Conservation (phyloP, 2,113 vertebrate genomes). For the Ctenomys sociabilis region DNA sequence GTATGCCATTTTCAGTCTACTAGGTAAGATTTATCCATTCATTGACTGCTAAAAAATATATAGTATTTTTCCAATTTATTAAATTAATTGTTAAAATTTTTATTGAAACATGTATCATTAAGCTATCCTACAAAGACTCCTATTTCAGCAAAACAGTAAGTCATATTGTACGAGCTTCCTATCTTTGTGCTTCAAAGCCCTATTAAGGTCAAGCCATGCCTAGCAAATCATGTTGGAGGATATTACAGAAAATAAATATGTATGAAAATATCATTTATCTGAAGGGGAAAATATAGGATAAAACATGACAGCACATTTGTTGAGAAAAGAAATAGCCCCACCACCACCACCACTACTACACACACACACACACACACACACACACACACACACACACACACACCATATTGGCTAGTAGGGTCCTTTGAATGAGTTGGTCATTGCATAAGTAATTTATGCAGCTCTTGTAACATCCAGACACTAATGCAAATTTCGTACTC, state of each 20-base stretch:
- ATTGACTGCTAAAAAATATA: slow-evolving; percentile 57
- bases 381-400: not conserved
- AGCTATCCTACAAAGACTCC: not conserved
- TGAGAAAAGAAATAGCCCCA: slow-evolving; percentile 36
- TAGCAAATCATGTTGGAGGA: not conserved
- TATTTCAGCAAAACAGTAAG: slow-evolving; percentile 59
- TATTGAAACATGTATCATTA: not conserved
- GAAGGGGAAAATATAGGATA: slow-evolving; percentile 21
- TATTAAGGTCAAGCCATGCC: slow-evolving; percentile 36
- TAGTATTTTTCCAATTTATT: slow-evolving; percentile 37
- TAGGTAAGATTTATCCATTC: slow-evolving; percentile 58
- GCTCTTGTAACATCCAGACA: slow-evolving; percentile 11
- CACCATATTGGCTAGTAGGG: not conserved
- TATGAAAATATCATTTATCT: slow-evolving; percentile 51
- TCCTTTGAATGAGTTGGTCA: slow-evolving; percentile 37
- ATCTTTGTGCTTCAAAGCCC: slow-evolving; percentile 32
- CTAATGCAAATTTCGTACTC: slow-evolving; percentile 71
- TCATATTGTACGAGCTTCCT: slow-evolving; percentile 35
- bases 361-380: too few relatives aligned
- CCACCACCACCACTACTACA: too few relatives aligned
- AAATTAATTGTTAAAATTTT: slow-evolving; percentile 6
- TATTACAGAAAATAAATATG: slow-evolving; percentile 23
- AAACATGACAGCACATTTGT: slow-evolving; percentile 55
- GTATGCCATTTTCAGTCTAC: slow-evolving; percentile 43
- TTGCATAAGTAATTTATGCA: slow-evolving; percentile 58